Conservation (phyloP, 2,888 invertebrate genomes). For the Hecatera dysodea region DNA sequence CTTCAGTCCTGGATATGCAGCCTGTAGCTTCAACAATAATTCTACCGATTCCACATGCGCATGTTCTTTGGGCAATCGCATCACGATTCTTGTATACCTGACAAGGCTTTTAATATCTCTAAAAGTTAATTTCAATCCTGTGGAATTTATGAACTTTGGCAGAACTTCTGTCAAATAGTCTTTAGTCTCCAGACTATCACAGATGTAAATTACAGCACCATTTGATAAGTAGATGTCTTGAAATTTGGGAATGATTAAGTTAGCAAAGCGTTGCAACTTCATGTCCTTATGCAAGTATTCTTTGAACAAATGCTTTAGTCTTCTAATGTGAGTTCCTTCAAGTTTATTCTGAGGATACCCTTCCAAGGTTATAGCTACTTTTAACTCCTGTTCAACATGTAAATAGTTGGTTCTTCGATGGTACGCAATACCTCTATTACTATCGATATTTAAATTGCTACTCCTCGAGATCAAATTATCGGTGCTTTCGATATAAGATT, state of each 20-base stretch:
- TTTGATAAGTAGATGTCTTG: slow-evolving; percentile 86
- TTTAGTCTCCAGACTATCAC: slow-evolving; percentile 86
- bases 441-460: slow-evolving; percentile 83
- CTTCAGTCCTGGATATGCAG: slow-evolving; percentile 80
- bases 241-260: slow-evolving; percentile 84
- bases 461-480: slow-evolving; percentile 78
- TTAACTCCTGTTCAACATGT: slow-evolving; percentile 84
- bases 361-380: slow-evolving; percentile 84
- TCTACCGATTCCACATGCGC: slow-evolving; percentile 81
- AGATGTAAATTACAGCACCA: slow-evolving; percentile 86
- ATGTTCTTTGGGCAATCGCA: slow-evolving; percentile 81
- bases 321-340: slow-evolving; percentile 84
- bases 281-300: slow-evolving; percentile 85
- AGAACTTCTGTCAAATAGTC: slow-evolving; percentile 83
- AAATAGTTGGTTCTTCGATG: slow-evolving; percentile 86
- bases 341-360: slow-evolving; percentile 85
- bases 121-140: slow-evolving; percentile 82
- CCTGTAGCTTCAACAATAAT: slow-evolving; percentile 77
- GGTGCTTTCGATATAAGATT: slow-evolving; percentile 78
- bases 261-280: slow-evolving; percentile 81
- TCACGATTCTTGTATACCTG: slow-evolving; percentile 83
- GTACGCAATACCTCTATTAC: slow-evolving; percentile 85
- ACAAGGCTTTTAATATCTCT: slow-evolving; percentile 81
- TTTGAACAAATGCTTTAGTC: slow-evolving; percentile 84
- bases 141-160: slow-evolving; percentile 83